Conservation (phyloP, 2,888 invertebrate species). For the Pollenia amentaria region DNA sequence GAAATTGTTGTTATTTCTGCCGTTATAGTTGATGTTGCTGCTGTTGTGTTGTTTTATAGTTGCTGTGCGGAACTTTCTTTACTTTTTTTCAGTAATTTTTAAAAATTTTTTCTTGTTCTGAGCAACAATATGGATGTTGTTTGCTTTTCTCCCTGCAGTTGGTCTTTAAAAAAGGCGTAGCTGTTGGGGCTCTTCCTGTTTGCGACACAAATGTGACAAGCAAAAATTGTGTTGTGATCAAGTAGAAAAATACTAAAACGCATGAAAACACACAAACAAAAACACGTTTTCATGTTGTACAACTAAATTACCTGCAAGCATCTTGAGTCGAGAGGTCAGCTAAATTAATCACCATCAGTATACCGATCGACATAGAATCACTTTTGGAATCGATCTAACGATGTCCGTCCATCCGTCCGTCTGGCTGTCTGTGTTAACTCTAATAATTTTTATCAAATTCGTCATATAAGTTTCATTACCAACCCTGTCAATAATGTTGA, state of each 20-base stretch:
- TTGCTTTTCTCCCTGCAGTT: constrained; percentile 60
- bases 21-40: constrained; percentile 41
- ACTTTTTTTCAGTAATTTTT: background rate
- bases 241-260: constrained; percentile 76
- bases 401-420: too few species aligned
- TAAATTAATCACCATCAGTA: too few species aligned
- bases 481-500: too few species aligned
- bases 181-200: constrained; percentile 78
- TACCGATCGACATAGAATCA: too few species aligned
- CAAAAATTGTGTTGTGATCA: constrained; percentile 79
- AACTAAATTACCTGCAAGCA: background rate
- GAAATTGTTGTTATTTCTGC: constrained; percentile 39
- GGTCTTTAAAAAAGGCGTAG: constrained; percentile 66
- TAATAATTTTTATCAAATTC: too few species aligned
- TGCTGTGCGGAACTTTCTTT: constrained; percentile 35
- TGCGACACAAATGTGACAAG: constrained; percentile 82
- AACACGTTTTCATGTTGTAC: background rate
- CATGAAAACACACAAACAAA: background rate
- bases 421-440: too few species aligned
- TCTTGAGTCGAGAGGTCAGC: too few species aligned
- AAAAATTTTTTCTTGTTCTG: constrained; percentile 74
- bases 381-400: too few species aligned
- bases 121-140: constrained; percentile 46
- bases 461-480: too few species aligned
- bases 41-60: constrained; percentile 58